Percentiles rank a stretch among this genome's conserved stretches.
These are phyloP conservation scores for Galbula dea DNA, from an alignment of 2,113 vertebrate species.

Conservation along the genomic window DNA sequence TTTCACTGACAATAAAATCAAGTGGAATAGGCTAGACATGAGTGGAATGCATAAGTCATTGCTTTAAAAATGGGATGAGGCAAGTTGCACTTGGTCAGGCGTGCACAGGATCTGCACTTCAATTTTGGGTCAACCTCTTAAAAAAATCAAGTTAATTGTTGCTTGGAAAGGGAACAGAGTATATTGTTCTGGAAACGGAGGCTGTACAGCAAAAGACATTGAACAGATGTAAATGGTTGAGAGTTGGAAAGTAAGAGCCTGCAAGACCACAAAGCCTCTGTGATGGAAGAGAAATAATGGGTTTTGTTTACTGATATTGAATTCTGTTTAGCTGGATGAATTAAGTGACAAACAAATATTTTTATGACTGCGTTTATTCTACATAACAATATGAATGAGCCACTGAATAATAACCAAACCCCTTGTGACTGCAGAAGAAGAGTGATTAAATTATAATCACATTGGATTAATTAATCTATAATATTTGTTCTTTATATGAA, in stretches of 20 bases:
- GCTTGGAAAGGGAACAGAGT: neutral
- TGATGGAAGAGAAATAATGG: neutral
- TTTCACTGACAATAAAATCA: slow-evolving; percentile 55
- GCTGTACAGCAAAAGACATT: neutral
- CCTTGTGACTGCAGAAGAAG: slow-evolving; percentile 84
- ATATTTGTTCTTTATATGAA: slow-evolving; percentile 97
- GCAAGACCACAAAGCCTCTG: neutral
- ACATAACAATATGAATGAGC: slow-evolving; percentile 79
- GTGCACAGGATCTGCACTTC: neutral
- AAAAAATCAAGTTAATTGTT: slow-evolving; percentile 24
- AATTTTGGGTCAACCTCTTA: neutral
- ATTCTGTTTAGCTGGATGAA: slow-evolving; percentile 59
- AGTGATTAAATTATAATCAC: slow-evolving; percentile 99
- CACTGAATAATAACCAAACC: slow-evolving; percentile 85
- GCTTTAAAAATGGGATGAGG: slow-evolving; percentile 7
- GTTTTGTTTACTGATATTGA: neutral
- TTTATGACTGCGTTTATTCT: slow-evolving; percentile 77
- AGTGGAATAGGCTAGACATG: slow-evolving; percentile 13
- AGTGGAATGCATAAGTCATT: slow-evolving; percentile 6
- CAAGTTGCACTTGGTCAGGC: neutral
- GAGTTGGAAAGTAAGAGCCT: neutral
- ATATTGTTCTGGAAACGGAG: neutral
- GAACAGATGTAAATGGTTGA: neutral
- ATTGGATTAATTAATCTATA: slow-evolving; percentile 99
- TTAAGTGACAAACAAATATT: slow-evolving; percentile 74